Percentiles rank a stretch among this genome's conserved stretches.
Evolutionary conservation across 2,797 vertebrate species (phyloP).

Genomic region (Notoglanidium macrostoma): DNA sequence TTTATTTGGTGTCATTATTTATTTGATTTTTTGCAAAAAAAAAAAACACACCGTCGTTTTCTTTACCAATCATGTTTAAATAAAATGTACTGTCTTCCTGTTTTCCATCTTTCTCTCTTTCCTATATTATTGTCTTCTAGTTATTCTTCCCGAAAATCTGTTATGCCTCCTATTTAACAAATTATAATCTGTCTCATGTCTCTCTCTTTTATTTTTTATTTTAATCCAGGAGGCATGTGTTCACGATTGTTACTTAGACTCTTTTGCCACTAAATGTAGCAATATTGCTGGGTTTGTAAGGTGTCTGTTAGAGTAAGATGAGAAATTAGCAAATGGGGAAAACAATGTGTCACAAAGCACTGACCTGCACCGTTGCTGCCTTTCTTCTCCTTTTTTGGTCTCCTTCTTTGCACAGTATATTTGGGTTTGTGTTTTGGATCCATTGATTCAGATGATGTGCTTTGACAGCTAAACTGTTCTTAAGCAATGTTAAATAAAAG

Average conservation of each 20-base stretch:
- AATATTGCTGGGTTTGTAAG: slow-evolving; percentile 53
- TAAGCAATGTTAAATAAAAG: slow-evolving; percentile 57
- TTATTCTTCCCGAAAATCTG: slow-evolving; percentile 2
- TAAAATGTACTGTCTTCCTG: slow-evolving; percentile 55
- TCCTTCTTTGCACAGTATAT: slow-evolving; percentile 78
- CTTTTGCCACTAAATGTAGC: slow-evolving; percentile 76
- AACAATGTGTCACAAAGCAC: slow-evolving; percentile 72
- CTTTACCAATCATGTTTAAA: slow-evolving; percentile 67
- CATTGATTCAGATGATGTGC: slow-evolving; percentile 72
- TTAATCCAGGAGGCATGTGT: not conserved
- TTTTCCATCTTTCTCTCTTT: slow-evolving; percentile 50
- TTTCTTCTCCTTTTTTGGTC: slow-evolving; percentile 31
- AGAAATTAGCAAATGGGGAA: slow-evolving; percentile 66
- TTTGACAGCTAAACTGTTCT: slow-evolving; percentile 65
- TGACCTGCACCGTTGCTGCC: slow-evolving; percentile 74
- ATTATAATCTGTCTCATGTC: slow-evolving; percentile 56
- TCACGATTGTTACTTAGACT: slow-evolving; percentile 49
- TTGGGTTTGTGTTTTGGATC: slow-evolving; percentile 70
- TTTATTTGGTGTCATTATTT: slow-evolving; percentile 83
- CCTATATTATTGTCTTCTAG: not conserved
- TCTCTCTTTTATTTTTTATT: slow-evolving; percentile 40
- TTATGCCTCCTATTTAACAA: slow-evolving; percentile 55
- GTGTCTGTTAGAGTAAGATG: slow-evolving; percentile 52
- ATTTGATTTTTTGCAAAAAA: slow-evolving; percentile 71
- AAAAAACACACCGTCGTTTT: slow-evolving; percentile 63